Conservation (phyloP, 2,113 vertebrate genomes). For the Mus musculus region GRCm39 chr19:14743001-14743500, state of each 20-base stretch:
- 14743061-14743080: slow-evolving; percentile 31
- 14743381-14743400: background rate
- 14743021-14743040: slow-evolving; percentile 61
- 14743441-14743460: background rate
- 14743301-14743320: background rate
- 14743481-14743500: background rate
- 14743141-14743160: slow-evolving; percentile 54
- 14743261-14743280: background rate
- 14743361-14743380: background rate
- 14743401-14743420: background rate
- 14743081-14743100: slow-evolving; percentile 15
- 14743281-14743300: background rate
- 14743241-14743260: background rate
- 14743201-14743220: slow-evolving; percentile 40
- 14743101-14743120: slow-evolving; percentile 31
- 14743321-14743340: background rate
- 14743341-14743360: background rate
- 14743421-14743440: background rate
- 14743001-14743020: slow-evolving; percentile 68
- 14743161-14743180: slow-evolving; percentile 27
- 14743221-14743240: slow-evolving; percentile 23
- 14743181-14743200: slow-evolving; percentile 41
- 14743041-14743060: slow-evolving; percentile 52
- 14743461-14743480: background rate
- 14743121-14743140: slow-evolving; percentile 52